Conservation (phyloP, 1,140 invertebrate species). For the Stenopsyche tienmushanensis region DNA sequence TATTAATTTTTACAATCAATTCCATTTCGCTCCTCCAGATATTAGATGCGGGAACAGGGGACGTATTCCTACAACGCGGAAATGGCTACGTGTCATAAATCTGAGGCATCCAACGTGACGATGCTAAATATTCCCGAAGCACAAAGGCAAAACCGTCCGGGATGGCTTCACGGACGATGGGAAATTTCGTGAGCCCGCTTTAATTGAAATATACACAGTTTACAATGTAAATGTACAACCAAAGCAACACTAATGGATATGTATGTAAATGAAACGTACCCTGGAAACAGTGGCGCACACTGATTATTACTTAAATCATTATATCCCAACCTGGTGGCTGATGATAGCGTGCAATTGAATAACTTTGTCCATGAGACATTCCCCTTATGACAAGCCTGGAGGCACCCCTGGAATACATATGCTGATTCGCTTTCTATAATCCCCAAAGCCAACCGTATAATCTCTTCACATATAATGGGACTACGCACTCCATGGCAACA, state of each 20-base stretch:
- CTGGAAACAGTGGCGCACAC: not conserved
- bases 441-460: too few species aligned
- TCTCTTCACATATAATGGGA: too few species aligned
- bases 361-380: too few species aligned
- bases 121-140: not conserved
- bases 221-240: constrained; percentile 14
- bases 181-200: not conserved
- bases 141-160: not conserved
- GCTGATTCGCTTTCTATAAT: too few species aligned
- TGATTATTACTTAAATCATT: not conserved
- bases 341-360: too few species aligned
- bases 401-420: too few species aligned
- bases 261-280: not conserved
- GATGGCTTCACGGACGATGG: not conserved
- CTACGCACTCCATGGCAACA: too few species aligned
- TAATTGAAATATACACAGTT: constrained; percentile 26
- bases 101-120: not conserved
- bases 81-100: constrained; percentile 7
- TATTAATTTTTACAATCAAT: too few species aligned
- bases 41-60: not conserved
- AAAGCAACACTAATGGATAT: constrained; percentile 2
- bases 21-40: not conserved
- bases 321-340: too few species aligned
- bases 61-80: too few species aligned
- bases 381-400: too few species aligned